Conservation (phyloP, 2,888 invertebrate species). For the Lacanobia wlatinum region DNA sequence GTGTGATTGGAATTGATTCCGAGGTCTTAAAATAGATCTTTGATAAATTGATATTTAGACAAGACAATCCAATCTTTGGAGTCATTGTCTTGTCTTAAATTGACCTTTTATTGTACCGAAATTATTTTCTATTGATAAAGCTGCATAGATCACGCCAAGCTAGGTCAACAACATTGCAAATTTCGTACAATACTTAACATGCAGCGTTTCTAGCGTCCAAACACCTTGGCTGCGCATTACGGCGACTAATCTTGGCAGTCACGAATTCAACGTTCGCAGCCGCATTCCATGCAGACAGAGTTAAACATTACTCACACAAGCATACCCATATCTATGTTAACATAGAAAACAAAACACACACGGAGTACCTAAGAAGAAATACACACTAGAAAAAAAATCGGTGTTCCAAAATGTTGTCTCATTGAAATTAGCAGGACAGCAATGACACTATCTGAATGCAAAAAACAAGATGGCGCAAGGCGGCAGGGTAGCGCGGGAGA, state of each 20-base stretch:
- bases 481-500: neutral
- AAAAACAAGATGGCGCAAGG: slow-evolving; percentile 17
- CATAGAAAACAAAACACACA: slow-evolving; percentile 14
- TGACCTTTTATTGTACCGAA: slow-evolving; percentile 29
- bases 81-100: slow-evolving; percentile 15
- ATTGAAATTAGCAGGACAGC: neutral
- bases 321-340: slow-evolving; percentile 16
- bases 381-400: neutral
- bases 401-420: neutral
- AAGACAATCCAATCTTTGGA: slow-evolving; percentile 5
- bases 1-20: slow-evolving; percentile 10
- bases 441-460: slow-evolving; percentile 18
- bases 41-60: neutral
- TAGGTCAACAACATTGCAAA: slow-evolving; percentile 33
- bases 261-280: slow-evolving; percentile 72
- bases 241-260: slow-evolving; percentile 72
- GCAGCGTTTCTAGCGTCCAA: slow-evolving; percentile 56
- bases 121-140: slow-evolving; percentile 38
- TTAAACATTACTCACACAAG: slow-evolving; percentile 51
- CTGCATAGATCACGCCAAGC: slow-evolving; percentile 17
- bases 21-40: neutral
- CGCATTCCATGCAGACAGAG: slow-evolving; percentile 73
- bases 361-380: neutral
- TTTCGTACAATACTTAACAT: slow-evolving; percentile 55
- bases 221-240: slow-evolving; percentile 68